Evolutionary conservation across 2,113 vertebrate species (phyloP).

Genomic region (Crotophaga sulcirostris): DNA sequence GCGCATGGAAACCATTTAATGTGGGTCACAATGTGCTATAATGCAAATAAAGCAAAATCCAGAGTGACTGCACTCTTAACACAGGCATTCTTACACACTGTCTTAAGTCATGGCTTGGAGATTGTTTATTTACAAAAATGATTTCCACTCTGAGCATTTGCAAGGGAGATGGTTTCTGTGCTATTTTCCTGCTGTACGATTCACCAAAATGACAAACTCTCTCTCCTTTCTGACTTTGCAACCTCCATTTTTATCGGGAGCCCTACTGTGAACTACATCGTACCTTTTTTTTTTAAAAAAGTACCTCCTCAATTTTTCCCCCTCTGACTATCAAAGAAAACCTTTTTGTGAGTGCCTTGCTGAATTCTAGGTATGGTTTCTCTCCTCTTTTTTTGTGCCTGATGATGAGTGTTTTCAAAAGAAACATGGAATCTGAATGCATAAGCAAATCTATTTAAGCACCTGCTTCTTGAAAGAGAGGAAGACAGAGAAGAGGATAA

Average conservation of each 20-base stretch:
- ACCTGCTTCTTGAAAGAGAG: slow-evolving; percentile 31
- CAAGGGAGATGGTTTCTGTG: background rate
- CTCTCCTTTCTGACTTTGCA: background rate
- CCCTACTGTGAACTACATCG: background rate
- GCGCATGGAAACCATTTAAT: background rate
- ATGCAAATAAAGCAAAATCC: background rate
- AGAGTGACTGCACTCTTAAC: background rate
- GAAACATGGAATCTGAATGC: background rate
- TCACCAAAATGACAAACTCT: background rate
- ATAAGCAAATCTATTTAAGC: background rate
- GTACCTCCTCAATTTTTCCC: background rate
- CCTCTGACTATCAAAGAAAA: background rate
- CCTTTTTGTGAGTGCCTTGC: background rate
- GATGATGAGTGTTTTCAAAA: background rate
- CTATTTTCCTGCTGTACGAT: background rate
- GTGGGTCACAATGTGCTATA: slow-evolving; percentile 11
- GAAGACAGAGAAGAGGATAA: background rate
- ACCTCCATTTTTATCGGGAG: background rate
- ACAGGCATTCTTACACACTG: background rate
- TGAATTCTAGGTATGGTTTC: background rate
- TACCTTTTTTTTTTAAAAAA: background rate
- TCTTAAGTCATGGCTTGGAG: background rate
- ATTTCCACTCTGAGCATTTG: background rate
- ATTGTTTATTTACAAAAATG: background rate
- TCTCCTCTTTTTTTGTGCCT: background rate